Evolutionary conservation across 2,888 invertebrate genomes (phyloP).

Genomic region (Phorcus lineatus): DNA sequence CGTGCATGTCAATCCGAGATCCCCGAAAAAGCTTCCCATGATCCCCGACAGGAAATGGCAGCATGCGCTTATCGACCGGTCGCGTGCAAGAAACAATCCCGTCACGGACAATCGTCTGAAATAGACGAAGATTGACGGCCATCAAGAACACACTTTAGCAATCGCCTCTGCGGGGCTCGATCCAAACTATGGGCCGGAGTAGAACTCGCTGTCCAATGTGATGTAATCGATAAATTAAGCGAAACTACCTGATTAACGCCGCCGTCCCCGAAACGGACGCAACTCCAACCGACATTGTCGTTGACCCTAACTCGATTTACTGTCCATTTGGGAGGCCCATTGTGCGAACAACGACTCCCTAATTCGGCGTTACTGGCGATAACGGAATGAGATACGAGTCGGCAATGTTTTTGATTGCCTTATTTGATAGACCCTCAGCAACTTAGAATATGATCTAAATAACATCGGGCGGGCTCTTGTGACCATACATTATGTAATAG

Average conservation of each 20-base stretch:
- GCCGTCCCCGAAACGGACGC: not conserved
- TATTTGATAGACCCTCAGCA: not conserved
- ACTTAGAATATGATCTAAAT: not conserved
- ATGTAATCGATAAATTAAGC: constrained; percentile 12
- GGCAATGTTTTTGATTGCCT: constrained; percentile 1
- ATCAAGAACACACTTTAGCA: not conserved
- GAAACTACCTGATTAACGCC: not conserved
- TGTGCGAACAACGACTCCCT: not conserved
- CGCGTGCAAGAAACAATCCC: constrained; percentile 4
- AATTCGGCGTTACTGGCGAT: not conserved
- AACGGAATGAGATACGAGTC: not conserved
- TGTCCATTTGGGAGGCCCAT: not conserved
- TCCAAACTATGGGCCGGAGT: not conserved
- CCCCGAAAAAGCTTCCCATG: not conserved
- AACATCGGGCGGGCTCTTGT: not conserved
- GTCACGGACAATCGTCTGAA: not conserved
- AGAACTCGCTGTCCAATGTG: not conserved
- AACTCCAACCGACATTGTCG: not conserved
- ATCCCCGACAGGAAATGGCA: not conserved
- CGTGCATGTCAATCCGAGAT: not conserved
- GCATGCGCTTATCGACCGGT: constrained; percentile 1
- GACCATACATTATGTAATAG: no score
- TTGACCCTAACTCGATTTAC: not conserved
- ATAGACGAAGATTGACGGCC: constrained; percentile 4
- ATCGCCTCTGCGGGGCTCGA: not conserved